Percentiles rank a stretch among this genome's conserved stretches.
These are phyloP conservation scores for Grammomys dolichurus DNA, from an alignment of 2,113 vertebrate species.

Conservation along the genomic window DNA sequence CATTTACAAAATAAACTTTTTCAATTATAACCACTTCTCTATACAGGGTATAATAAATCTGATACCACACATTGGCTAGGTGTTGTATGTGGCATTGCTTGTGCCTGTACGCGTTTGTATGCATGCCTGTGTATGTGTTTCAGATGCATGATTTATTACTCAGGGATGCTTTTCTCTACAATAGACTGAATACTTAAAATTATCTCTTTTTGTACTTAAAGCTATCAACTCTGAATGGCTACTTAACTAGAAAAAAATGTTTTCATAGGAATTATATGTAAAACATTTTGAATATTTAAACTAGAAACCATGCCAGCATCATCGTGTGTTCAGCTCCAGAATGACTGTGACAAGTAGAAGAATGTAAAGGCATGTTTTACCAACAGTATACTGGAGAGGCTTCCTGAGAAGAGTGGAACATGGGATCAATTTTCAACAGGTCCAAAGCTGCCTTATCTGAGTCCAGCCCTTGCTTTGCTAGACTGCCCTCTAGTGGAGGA, in stretches of 20 bases:
- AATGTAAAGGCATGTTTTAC: not conserved
- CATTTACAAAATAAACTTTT: not conserved
- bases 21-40: not conserved
- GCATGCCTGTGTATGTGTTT: not conserved
- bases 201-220: not conserved
- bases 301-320: not conserved
- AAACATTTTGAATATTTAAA: not conserved
- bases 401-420: slow-evolving; percentile 47
- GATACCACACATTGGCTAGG: not conserved
- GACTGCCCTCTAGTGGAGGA: slow-evolving; percentile 88
- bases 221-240: not conserved
- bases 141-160: not conserved
- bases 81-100: not conserved
- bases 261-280: not conserved
- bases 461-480: slow-evolving; percentile 79
- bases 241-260: slow-evolving; percentile 43
- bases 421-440: slow-evolving; percentile 82
- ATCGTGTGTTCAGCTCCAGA: not conserved
- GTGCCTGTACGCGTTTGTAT: not conserved
- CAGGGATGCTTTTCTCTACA: not conserved
- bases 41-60: not conserved
- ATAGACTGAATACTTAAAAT: not conserved
- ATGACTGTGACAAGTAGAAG: not conserved
- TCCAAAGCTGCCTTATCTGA: slow-evolving; percentile 67
- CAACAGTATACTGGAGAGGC: slow-evolving; percentile 12